A percentile compares a stretch with the other conserved stretches of the same genome.
phyloP scores from a whole-genome alignment of 2,797 vertebrate genomes.

The Sardinella longiceps region DNA sequence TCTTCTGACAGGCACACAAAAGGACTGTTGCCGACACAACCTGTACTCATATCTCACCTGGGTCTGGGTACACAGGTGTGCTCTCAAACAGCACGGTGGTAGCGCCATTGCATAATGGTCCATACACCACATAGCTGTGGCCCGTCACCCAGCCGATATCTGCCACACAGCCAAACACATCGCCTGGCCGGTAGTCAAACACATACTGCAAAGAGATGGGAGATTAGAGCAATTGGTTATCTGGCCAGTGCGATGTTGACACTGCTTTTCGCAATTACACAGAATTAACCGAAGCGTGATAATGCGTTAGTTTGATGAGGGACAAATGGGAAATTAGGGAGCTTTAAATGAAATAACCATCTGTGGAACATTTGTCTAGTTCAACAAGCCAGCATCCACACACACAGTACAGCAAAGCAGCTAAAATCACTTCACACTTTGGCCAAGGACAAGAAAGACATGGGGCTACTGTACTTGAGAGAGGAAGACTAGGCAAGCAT shows the following conservation, averaged over 20 bases:
- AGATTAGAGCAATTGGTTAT: not conserved
- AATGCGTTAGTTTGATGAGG: not conserved
- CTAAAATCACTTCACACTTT: not conserved
- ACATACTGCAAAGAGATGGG: conserved; percentile 80
- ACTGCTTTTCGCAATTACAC: not conserved
- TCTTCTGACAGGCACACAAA: not conserved
- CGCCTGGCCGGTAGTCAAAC: conserved; percentile 87
- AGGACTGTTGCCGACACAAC: not conserved
- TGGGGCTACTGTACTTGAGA: not conserved
- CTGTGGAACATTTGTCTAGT: not conserved
- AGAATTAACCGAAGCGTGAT: not conserved
- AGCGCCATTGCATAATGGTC: conserved; percentile 91
- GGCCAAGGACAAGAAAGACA: not conserved
- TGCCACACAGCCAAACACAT: conserved; percentile 92
- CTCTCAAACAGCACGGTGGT: conserved; percentile 95
- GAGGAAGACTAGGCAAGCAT: not conserved
- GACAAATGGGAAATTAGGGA: not conserved
- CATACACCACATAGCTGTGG: conserved; percentile 93
- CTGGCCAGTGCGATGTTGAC: not conserved
- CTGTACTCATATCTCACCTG: conserved; percentile 77
- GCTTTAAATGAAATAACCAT: not conserved
- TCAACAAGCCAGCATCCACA: not conserved
- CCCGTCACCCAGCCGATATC: conserved; percentile 98
- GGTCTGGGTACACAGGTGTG: conserved; percentile 91
- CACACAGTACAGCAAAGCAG: too few species aligned